These are phyloP conservation scores for Sus cebifrons DNA, from an alignment of 2,797 vertebrate genomes.

Conservation along the genomic window DNA sequence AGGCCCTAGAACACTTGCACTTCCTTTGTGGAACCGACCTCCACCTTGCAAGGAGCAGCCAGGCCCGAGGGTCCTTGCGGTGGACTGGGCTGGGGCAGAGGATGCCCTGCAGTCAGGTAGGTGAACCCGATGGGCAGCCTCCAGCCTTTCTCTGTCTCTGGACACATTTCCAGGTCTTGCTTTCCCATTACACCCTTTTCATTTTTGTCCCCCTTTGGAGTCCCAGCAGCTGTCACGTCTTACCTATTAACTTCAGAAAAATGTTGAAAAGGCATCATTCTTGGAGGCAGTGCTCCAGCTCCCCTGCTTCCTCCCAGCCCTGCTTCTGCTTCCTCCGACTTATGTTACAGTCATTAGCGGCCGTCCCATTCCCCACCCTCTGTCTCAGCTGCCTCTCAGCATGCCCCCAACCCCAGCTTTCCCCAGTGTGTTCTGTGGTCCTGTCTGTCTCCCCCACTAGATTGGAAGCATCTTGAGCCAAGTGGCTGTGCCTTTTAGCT, in stretches of 20 bases:
- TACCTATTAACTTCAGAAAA: slow-evolving; percentile 63
- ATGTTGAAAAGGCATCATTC: slow-evolving; percentile 38
- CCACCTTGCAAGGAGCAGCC: not conserved
- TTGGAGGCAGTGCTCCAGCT: slow-evolving; percentile 17
- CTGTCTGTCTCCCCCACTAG: not conserved
- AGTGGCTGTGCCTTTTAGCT: not conserved
- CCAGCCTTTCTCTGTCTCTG: not conserved
- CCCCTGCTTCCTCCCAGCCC: slow-evolving; percentile 55
- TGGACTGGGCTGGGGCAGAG: not conserved
- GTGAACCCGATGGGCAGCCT: not conserved
- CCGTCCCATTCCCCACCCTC: slow-evolving; percentile 1
- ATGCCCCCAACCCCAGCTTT: not conserved
- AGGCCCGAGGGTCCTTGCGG: not conserved
- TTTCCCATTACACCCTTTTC: slow-evolving; percentile 24
- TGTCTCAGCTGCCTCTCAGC: slow-evolving; percentile 45
- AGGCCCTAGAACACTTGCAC: not conserved
- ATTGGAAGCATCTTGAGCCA: slow-evolving; percentile 18
- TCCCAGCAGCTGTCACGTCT: slow-evolving; percentile 39
- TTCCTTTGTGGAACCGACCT: not conserved
- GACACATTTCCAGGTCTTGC: not conserved
- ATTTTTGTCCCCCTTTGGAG: not conserved
- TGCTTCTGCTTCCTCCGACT: slow-evolving; percentile 61
- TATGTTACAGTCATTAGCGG: slow-evolving; percentile 72
- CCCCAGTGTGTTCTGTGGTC: not conserved
- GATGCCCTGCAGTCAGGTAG: not conserved